Percentiles rank a stretch among this genome's conserved stretches.
These are phyloP conservation scores for Junonia oenone DNA, from an alignment of 2,888 invertebrate genomes.

Conservation along the genomic window DNA sequence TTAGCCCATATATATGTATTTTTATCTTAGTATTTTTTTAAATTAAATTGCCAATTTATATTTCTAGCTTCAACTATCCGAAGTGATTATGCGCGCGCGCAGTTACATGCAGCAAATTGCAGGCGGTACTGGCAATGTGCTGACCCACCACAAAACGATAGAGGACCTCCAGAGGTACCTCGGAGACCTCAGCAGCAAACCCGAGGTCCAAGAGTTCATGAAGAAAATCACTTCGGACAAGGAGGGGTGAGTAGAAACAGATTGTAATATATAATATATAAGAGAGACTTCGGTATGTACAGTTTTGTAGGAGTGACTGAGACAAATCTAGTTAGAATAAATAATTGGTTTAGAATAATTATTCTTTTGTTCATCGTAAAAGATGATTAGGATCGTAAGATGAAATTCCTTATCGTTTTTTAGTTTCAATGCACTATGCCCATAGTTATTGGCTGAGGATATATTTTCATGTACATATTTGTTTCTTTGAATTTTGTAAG, in stretches of 20 bases:
- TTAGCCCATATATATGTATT: too few species aligned
- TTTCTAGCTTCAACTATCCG: constrained; percentile 94
- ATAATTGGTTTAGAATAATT: too few species aligned
- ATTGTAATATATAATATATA: too few species aligned
- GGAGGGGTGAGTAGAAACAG: constrained; percentile 96
- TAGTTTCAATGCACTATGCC: not conserved
- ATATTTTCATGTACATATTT: too few species aligned
- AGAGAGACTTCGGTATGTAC: too few species aligned
- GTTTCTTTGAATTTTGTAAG: too few species aligned
- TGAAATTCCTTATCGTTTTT: not conserved
- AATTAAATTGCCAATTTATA: not conserved
- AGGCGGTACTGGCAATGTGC: constrained; percentile 91
- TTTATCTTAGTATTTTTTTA: too few species aligned
- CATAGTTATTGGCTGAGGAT: too few species aligned
- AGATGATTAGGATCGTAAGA: not conserved
- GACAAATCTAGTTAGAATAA: too few species aligned
- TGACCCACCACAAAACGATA: constrained; percentile 91
- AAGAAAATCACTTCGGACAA: constrained; percentile 94
- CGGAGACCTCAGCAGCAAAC: constrained; percentile 86
- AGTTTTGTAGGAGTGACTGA: too few species aligned
- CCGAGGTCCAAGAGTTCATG: constrained; percentile 92
- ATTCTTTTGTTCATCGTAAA: too few species aligned
- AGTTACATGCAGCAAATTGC: constrained; percentile 95
- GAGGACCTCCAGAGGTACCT: constrained; percentile 93
- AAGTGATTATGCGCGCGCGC: constrained; percentile 97